Evolutionary conservation across 2,113 vertebrate species (phyloP), one percentile per base, ranked within the genome.

Genomic region (Trichechus manatus): DNA sequence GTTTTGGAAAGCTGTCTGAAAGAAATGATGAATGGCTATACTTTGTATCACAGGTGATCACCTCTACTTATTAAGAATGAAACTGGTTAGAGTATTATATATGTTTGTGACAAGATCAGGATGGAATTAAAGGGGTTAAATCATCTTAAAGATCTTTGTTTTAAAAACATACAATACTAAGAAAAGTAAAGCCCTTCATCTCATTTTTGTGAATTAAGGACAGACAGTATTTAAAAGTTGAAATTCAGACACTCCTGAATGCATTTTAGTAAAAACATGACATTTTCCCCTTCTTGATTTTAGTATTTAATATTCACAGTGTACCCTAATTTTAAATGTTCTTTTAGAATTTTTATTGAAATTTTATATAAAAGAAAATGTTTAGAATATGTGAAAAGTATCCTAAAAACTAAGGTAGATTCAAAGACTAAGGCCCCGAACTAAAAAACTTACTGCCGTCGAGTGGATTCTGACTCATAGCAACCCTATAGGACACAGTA

Each of bases 111-210:
- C 63, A 27, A 53, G 80, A 81, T 95, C 79, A 39, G 25, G 59
- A n/a, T 87, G 33, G 75, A 80, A 78, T 91, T 94, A 91, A 93
- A 86, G 47, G 50, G 10, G 63, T 80, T 84, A 36, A 66, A 53
- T 31, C 42, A 20, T 29, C 90, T 83, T 59, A 78, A 83, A 83
- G 91, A 68, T 39, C 39, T 93, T 90, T 92, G 92, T 80, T 96
- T 87, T 87, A 90, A 91, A 53, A 89, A 91, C 63, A 59, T 33
- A 15, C 42, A 83, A 84, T 92, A 81, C 56, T 78, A 89, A 94
- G 42, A 56, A 95, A 95, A 95, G 81, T 72, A 70, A 96, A 92
- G 39, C 81, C 81, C 59, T 86, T 91, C 27, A 77, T 94, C 94
- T 95, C 59, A 77, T 93, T 91, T 89, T 79, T 95, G 79, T 87